phyloP scores from a whole-genome alignment of 2,113 vertebrate species.

The Myiopsitta monachus region DNA sequence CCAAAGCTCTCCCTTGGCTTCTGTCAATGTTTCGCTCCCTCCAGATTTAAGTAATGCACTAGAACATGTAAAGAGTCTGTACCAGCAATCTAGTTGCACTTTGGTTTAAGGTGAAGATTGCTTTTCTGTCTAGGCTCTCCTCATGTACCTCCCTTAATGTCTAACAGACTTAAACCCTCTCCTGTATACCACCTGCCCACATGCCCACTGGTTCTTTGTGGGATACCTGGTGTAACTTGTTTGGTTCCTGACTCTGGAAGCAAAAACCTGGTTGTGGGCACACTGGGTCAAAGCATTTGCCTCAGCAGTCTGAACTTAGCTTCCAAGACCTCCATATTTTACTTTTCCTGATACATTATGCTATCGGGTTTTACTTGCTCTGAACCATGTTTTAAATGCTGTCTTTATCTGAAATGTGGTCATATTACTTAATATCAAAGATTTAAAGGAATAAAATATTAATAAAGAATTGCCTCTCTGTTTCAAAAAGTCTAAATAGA shows the following conservation, averaged over 20 bases:
- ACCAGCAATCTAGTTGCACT: background rate
- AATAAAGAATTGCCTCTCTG: background rate
- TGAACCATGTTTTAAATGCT: background rate
- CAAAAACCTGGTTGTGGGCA: background rate
- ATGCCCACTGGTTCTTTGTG: background rate
- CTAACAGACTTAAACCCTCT: background rate
- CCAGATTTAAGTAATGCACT: background rate
- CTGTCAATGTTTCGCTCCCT: background rate
- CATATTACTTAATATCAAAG: background rate
- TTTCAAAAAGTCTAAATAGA: background rate
- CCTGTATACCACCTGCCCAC: background rate
- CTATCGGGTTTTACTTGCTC: background rate
- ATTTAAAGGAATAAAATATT: background rate
- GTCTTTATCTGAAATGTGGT: background rate
- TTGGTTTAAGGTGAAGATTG: background rate
- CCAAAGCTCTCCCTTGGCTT: background rate
- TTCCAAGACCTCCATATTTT: background rate
- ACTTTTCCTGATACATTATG: background rate
- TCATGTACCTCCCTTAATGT: background rate
- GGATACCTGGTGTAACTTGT: background rate
- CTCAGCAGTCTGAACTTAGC: background rate
- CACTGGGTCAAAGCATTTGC: background rate
- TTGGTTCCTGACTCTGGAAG: background rate
- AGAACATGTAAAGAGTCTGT: background rate
- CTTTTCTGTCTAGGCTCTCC: background rate